These are phyloP conservation scores for Dasypogon diadema DNA, from an alignment of 2,888 invertebrate genomes.

Conservation along the genomic window DNA sequence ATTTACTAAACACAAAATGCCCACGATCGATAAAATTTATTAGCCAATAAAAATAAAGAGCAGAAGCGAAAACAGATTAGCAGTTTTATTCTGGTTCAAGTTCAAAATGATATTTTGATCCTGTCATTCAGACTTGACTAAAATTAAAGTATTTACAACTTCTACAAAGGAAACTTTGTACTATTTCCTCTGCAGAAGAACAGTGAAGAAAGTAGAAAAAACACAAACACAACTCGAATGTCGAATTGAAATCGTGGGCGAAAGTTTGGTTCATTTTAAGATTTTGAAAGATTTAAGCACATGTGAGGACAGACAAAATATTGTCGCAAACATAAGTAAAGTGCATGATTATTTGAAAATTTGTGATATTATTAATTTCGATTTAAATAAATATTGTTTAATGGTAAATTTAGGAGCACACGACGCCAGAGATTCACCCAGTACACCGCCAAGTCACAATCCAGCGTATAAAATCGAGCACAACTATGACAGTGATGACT, in stretches of 20 bases:
- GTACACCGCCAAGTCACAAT: slow-evolving; percentile 67
- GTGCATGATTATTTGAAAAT: too few species aligned
- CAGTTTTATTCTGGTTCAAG: slow-evolving; percentile 31
- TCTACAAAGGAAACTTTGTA: background rate
- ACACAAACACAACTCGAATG: too few species aligned
- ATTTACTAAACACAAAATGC: background rate
- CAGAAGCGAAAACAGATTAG: background rate
- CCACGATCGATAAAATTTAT: slow-evolving; percentile 17
- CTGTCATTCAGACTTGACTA: background rate
- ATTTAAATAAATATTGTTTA: background rate
- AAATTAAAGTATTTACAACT: slow-evolving; percentile 1
- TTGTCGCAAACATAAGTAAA: background rate
- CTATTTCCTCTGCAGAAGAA: background rate
- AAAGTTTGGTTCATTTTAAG: background rate
- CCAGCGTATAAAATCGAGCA: slow-evolving; percentile 68
- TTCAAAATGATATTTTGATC: slow-evolving; percentile 28
- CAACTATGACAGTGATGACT: slow-evolving; percentile 62
- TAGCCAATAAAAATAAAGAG: slow-evolving; percentile 13
- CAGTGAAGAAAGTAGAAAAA: background rate
- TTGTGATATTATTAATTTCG: too few species aligned
- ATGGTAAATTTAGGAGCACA: slow-evolving; percentile 62
- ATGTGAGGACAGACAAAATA: background rate
- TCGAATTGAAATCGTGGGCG: slow-evolving; percentile 14
- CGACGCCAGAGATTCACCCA: slow-evolving; percentile 67
- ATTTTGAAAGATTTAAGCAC: background rate